Evolutionary conservation across 1,140 invertebrate genomes (phyloP).

Genomic region (Trypoxylus dichotomus): DNA sequence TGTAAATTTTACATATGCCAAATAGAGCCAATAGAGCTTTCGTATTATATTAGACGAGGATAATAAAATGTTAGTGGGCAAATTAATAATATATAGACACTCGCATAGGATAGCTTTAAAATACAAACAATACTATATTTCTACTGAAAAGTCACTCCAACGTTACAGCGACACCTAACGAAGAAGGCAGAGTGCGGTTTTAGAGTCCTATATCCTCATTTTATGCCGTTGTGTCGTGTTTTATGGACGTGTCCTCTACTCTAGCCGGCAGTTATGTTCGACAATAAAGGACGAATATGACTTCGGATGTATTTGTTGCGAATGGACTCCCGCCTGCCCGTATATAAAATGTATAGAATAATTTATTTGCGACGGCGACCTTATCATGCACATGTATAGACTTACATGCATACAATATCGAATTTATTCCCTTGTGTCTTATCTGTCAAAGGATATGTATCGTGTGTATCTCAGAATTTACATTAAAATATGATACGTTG

Average conservation of each 20-base stretch:
- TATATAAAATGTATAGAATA: constrained; percentile 26
- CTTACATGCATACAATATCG: constrained; percentile 24
- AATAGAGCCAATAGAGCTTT: too few relatives aligned
- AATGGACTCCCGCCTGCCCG: constrained; percentile 4
- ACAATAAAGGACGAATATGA: constrained; percentile 25
- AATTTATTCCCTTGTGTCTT: constrained; percentile 15
- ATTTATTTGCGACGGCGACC: constrained; percentile 14
- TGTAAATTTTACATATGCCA: too few relatives aligned
- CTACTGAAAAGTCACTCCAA: too few relatives aligned
- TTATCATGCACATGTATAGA: constrained; percentile 20
- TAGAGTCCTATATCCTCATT: constrained; percentile 17
- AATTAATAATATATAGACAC: background rate
- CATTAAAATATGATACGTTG: background rate
- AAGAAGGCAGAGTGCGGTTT: background rate
- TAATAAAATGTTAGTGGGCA: too few relatives aligned
- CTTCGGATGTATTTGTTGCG: constrained; percentile 20
- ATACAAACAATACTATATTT: background rate
- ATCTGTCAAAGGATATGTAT: background rate
- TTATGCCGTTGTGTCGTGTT: constrained; percentile 24
- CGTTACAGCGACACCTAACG: background rate
- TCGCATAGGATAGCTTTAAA: background rate
- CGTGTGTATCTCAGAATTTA: background rate
- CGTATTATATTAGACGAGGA: too few relatives aligned
- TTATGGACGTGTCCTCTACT: constrained; percentile 15
- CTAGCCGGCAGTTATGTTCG: constrained; percentile 22